Percentiles rank a stretch among this genome's conserved stretches.
Evolutionary conservation across 1,140 invertebrate genomes (phyloP).

Genomic region (Delia radicum): DNA sequence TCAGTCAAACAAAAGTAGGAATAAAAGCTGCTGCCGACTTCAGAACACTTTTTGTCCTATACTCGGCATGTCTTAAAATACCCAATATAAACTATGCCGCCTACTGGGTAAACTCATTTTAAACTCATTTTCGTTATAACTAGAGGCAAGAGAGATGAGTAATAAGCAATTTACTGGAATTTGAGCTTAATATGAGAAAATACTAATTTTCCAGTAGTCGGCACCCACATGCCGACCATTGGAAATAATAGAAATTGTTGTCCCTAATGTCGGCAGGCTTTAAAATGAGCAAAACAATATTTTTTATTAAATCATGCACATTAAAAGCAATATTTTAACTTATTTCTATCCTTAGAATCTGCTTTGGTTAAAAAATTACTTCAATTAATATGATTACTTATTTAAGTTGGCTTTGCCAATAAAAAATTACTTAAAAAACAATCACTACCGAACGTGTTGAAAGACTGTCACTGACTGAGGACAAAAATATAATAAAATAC

Average conservation of each 20-base stretch:
- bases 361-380: neutral
- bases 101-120: no score
- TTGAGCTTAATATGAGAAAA: no score
- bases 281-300: neutral
- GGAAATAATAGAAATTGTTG: neutral
- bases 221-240: no score
- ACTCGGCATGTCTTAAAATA: no score
- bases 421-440: neutral
- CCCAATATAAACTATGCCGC: no score
- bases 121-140: neutral
- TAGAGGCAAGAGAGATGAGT: no score
- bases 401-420: neutral
- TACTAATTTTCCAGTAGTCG: no score
- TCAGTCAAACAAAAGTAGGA: neutral
- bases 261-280: neutral
- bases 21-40: neutral
- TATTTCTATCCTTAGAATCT: neutral
- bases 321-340: neutral
- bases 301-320: neutral
- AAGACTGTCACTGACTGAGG: neutral
- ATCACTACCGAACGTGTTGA: neutral
- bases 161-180: no score
- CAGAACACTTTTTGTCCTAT: neutral
- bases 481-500: no score
- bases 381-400: neutral